Evolutionary conservation across 1,140 invertebrate species (phyloP).

Genomic region (Hypsibius dujardini): DNA sequence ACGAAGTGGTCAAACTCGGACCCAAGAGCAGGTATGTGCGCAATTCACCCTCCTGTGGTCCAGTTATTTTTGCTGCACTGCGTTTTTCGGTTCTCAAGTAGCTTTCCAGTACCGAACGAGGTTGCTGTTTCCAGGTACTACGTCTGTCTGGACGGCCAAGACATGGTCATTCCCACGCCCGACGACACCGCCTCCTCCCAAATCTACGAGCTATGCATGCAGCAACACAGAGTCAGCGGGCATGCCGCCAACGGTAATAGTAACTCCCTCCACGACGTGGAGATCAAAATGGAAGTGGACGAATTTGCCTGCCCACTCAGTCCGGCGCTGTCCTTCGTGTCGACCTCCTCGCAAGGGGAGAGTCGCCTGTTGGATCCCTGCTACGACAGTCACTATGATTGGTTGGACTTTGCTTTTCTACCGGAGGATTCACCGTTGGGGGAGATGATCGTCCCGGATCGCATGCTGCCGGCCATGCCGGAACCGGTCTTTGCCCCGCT

Average conservation of each 20-base stretch:
- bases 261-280: too few relatives aligned
- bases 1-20: background rate
- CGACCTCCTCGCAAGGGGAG: constrained; percentile 5
- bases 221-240: too few relatives aligned
- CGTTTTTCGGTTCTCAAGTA: too few relatives aligned
- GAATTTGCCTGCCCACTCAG: background rate
- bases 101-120: too few relatives aligned
- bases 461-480: background rate
- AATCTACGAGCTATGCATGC: too few relatives aligned
- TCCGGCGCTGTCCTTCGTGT: constrained; percentile 2
- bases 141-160: too few relatives aligned
- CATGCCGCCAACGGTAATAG: too few relatives aligned
- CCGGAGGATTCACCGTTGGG: background rate
- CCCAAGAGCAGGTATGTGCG: background rate
- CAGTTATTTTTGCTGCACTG: too few relatives aligned
- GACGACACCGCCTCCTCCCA: background rate
- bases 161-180: background rate
- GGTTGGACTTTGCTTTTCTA: background rate
- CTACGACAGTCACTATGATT: background rate
- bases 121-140: too few relatives aligned
- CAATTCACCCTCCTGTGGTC: too few relatives aligned
- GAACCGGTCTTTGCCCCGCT: too few relatives aligned
- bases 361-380: constrained; percentile 9
- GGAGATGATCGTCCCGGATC: background rate
- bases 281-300: background rate